Evolutionary conservation across 2,888 invertebrate species (phyloP).

Genomic region (Zygogramma bicolorata): DNA sequence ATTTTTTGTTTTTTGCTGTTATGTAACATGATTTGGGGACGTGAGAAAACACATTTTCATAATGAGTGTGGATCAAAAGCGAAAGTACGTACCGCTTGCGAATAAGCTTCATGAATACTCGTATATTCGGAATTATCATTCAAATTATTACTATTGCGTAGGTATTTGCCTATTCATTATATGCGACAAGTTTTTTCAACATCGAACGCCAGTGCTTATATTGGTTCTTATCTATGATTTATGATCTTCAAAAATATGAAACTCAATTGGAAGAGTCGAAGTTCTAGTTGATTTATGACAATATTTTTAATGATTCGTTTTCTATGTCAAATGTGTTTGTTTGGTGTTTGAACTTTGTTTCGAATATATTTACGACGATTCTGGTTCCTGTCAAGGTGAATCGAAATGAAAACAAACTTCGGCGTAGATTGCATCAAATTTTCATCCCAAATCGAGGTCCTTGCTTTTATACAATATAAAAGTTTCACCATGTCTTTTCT

Average conservation of each 20-base stretch:
- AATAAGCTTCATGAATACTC: neutral
- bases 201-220: neutral
- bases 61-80: neutral
- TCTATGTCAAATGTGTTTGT: neutral
- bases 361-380: too few relatives aligned
- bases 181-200: neutral
- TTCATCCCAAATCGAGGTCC: too few relatives aligned
- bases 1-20: neutral
- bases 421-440: too few relatives aligned
- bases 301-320: neutral
- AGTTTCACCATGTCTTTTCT: too few relatives aligned
- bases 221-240: neutral
- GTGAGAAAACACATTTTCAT: neutral
- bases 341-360: too few relatives aligned
- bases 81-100: neutral
- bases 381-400: too few relatives aligned
- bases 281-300: neutral
- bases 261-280: neutral
- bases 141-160: neutral
- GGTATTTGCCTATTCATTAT: neutral
- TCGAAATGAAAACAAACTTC: too few relatives aligned
- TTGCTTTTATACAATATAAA: too few relatives aligned
- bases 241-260: neutral
- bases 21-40: neutral
- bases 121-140: neutral